These are phyloP conservation scores for Anhinga anhinga DNA, from an alignment of 2,113 vertebrate species.

Conservation along the genomic window DNA sequence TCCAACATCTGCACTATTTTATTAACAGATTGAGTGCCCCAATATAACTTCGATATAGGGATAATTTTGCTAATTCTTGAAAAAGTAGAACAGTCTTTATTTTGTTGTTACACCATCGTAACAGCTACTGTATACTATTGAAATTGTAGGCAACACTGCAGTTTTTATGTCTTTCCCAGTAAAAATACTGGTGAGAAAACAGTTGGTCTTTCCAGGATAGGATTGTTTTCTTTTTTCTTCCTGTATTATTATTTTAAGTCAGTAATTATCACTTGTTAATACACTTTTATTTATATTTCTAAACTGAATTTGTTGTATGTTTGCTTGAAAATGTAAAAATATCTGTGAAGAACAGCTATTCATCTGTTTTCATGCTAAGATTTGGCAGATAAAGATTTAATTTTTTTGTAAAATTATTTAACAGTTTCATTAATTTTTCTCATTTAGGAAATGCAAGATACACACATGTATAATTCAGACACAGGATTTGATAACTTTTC, in stretches of 20 bases:
- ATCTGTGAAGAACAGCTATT: background rate
- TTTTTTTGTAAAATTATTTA: background rate
- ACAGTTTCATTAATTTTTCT: background rate
- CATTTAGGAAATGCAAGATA: constrained; percentile 67
- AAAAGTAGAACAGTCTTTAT: background rate
- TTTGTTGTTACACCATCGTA: background rate
- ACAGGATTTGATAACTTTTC: constrained; percentile 42
- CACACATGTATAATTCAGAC: constrained; percentile 12
- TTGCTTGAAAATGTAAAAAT: background rate
- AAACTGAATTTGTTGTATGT: background rate
- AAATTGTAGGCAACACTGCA: background rate
- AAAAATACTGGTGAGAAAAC: background rate
- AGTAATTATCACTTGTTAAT: background rate
- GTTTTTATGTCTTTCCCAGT: background rate
- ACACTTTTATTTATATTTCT: background rate
- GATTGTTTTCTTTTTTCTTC: background rate
- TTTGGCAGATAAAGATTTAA: background rate
- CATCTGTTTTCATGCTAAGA: background rate
- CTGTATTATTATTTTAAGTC: background rate
- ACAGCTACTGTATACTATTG: background rate
- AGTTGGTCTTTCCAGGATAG: background rate
- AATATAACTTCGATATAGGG: background rate
- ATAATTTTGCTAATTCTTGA: background rate
- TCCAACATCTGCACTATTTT: background rate
- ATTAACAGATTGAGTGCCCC: background rate